These are phyloP conservation scores for Gambusia holbrooki DNA, from an alignment of 2,113 vertebrate species.

Conservation along the genomic window DNA sequence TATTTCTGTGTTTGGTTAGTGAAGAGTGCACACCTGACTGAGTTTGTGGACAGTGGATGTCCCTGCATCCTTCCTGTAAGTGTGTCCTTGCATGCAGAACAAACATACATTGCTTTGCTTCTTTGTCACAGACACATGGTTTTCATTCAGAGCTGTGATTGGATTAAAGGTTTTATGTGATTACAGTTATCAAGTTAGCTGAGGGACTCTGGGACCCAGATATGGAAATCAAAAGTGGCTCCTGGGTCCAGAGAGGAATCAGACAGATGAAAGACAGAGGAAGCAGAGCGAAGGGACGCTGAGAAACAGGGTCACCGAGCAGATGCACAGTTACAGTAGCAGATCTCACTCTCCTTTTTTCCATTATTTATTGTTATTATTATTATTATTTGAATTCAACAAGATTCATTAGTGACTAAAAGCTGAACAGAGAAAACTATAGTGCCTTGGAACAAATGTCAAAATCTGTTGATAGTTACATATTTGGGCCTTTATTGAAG, in stretches of 20 bases:
- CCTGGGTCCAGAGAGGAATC: slow-evolving; percentile 31
- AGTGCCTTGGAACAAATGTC: not conserved
- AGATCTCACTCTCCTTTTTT: not conserved
- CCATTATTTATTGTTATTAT: not conserved
- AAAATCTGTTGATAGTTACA: too few species aligned
- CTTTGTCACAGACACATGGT: slow-evolving; percentile 3
- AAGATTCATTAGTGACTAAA: not conserved
- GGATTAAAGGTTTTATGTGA: slow-evolving; percentile 58
- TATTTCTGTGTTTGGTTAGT: not conserved
- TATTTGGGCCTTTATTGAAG: too few species aligned
- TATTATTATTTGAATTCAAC: too few species aligned
- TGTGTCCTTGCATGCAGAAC: not conserved
- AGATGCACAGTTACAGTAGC: slow-evolving; percentile 4
- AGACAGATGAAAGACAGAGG: slow-evolving; percentile 27
- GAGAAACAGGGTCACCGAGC: slow-evolving; percentile 8
- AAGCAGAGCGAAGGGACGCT: slow-evolving; percentile 9
- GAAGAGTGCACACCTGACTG: not conserved
- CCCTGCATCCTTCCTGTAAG: slow-evolving; percentile 1
- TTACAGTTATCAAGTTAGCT: slow-evolving; percentile 61
- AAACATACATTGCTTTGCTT: slow-evolving; percentile 4
- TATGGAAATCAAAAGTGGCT: slow-evolving; percentile 35
- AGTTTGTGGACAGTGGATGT: not conserved
- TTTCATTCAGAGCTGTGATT: slow-evolving; percentile 34
- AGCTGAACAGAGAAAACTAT: not conserved
- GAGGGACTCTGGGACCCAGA: slow-evolving; percentile 30